Evolutionary conservation across 2,113 vertebrate genomes (phyloP).

Genomic region (Boulengeromyrus knoepffleri): DNA sequence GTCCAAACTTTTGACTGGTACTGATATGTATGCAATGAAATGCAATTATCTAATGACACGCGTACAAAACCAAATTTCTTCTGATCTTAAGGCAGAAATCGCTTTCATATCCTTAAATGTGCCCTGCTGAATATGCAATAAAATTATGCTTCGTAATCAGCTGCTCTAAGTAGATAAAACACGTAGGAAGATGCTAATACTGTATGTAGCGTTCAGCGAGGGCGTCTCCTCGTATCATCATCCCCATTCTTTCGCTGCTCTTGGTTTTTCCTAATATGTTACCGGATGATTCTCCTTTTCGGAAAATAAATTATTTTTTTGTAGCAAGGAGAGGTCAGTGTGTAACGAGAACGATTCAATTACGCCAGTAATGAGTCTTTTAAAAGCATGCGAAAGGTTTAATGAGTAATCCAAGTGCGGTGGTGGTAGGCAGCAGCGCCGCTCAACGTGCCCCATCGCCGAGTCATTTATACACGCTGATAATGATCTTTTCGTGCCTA

Average conservation of each 20-base stretch:
- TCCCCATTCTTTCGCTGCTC: background rate
- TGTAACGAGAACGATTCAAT: slow-evolving; percentile 65
- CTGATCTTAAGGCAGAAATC: slow-evolving; percentile 30
- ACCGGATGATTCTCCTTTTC: slow-evolving; percentile 64
- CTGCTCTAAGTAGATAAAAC: background rate
- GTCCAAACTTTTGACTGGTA: background rate
- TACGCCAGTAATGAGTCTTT: slow-evolving; percentile 74
- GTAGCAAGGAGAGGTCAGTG: slow-evolving; percentile 57
- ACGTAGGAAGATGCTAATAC: background rate
- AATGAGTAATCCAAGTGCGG: slow-evolving; percentile 57
- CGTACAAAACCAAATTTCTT: background rate
- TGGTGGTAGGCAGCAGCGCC: slow-evolving; percentile 61
- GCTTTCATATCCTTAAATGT: slow-evolving; percentile 12
- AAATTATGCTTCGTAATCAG: background rate
- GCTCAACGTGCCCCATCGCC: slow-evolving; percentile 43
- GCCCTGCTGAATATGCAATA: background rate
- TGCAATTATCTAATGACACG: background rate
- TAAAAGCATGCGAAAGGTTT: slow-evolving; percentile 62
- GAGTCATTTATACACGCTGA: slow-evolving; percentile 33
- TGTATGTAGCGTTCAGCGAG: background rate
- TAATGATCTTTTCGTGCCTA: slow-evolving; percentile 42
- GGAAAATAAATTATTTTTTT: slow-evolving; percentile 61
- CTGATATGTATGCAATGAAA: background rate
- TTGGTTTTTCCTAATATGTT: slow-evolving; percentile 59
- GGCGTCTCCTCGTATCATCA: background rate